A percentile compares a stretch with the other conserved stretches of the same genome.
Conservation (phyloP, 2,797 vertebrate species). For the Sebastes hubbsi region DNA sequence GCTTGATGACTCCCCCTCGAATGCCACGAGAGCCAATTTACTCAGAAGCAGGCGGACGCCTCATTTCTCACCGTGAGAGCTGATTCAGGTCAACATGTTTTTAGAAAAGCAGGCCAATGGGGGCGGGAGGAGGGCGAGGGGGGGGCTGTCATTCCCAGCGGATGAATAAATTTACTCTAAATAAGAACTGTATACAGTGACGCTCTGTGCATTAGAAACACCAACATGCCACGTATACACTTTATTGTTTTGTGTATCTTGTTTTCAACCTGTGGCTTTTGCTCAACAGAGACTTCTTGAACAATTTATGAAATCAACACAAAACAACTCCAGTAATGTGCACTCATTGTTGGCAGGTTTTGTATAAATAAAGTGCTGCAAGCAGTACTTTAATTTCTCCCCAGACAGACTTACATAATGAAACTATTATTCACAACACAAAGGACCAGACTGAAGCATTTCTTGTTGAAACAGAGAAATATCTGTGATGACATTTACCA, state of each 20-base stretch:
- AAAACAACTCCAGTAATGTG: not conserved
- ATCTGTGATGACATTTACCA: not conserved
- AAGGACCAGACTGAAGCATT: not conserved
- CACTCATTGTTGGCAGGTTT: not conserved
- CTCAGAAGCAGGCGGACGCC: conserved; percentile 52
- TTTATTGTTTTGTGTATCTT: not conserved
- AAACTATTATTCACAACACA: not conserved
- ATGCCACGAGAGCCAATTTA: conserved; percentile 60
- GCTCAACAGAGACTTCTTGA: not conserved
- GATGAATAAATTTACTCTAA: conserved; percentile 41
- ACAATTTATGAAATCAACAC: not conserved
- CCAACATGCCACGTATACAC: not conserved
- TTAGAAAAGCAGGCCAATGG: conserved; percentile 63
- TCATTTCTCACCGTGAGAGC: conserved; percentile 68
- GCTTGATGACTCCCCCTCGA: conserved; percentile 55
- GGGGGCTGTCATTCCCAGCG: conserved; percentile 3
- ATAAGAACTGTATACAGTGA: conserved; percentile 12
- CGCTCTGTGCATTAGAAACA: not conserved
- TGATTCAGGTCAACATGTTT: conserved; percentile 77
- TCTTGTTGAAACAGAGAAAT: not conserved
- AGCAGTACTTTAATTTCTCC: not conserved
- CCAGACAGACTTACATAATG: not conserved
- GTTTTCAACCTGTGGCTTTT: not conserved
- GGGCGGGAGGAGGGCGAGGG: not conserved
- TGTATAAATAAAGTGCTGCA: not conserved